phyloP scores from a whole-genome alignment of 2,888 invertebrate genomes.

The Antitype chi region DNA sequence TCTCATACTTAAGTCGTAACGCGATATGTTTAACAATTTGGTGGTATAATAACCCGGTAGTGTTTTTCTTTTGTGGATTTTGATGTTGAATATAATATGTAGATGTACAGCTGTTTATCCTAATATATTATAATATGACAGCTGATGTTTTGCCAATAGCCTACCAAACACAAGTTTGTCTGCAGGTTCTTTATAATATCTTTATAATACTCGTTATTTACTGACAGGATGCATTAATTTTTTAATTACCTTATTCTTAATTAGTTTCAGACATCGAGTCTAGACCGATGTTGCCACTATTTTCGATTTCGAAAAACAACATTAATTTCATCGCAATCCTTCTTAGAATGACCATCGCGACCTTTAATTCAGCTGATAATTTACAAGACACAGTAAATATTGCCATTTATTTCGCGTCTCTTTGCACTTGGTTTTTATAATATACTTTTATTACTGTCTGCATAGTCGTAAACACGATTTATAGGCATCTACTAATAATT shows the following conservation, averaged over 20 bases:
- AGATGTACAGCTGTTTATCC: not conserved
- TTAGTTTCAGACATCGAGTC: conserved; percentile 7
- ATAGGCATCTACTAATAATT: conserved; percentile 56
- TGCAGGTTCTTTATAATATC: not conserved
- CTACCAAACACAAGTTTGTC: not conserved
- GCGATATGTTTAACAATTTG: not conserved
- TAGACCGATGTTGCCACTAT: not conserved
- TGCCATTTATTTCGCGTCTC: conserved; percentile 46
- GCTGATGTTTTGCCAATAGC: conserved; percentile 1
- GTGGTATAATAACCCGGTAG: too few relatives aligned
- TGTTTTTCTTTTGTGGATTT: not conserved
- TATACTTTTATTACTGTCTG: conserved; percentile 61
- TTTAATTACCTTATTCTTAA: conserved; percentile 4
- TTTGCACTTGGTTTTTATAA: conserved; percentile 63
- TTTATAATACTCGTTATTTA: not conserved
- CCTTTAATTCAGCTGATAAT: conserved; percentile 42
- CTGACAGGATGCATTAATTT: not conserved
- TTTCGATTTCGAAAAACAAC: conserved; percentile 12
- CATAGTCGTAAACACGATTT: conserved; percentile 61
- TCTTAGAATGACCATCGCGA: conserved; percentile 25
- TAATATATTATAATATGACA: not conserved
- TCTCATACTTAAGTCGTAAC: not conserved
- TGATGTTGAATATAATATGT: not conserved
- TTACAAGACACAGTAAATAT: conserved; percentile 54
- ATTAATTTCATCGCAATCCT: conserved; percentile 38